Percentiles rank a stretch among this genome's conserved stretches.
Evolutionary conservation across 2,888 invertebrate species (phyloP).

Genomic region (Nomada lathburiana): DNA sequence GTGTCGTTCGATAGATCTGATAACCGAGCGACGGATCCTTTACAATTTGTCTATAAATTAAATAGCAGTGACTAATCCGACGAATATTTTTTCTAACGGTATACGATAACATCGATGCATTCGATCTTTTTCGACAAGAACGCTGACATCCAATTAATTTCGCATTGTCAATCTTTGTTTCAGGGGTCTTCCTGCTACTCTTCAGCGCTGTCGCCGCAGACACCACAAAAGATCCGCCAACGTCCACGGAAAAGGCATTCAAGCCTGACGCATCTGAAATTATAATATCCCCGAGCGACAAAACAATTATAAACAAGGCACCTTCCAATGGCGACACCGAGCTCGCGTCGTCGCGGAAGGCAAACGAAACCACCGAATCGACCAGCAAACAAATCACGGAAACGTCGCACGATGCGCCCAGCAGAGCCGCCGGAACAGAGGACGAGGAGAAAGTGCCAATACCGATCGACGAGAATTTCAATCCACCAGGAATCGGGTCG

Average conservation of each 20-base stretch:
- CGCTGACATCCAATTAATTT: neutral
- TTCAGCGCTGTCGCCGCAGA: constrained; percentile 53
- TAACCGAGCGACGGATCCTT: too few species aligned
- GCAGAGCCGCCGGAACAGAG: constrained; percentile 10
- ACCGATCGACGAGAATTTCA: constrained; percentile 9
- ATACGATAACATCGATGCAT: too few species aligned
- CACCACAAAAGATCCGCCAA: constrained; percentile 20
- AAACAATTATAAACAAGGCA: constrained; percentile 23
- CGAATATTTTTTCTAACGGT: too few species aligned
- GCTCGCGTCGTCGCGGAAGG: neutral
- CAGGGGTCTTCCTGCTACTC: constrained; percentile 70
- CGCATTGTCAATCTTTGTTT: constrained; percentile 23
- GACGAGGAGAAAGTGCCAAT: constrained; percentile 38
- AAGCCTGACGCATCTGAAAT: constrained; percentile 3
- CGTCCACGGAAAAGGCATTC: constrained; percentile 2
- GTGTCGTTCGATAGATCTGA: too few species aligned
- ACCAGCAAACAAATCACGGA: neutral
- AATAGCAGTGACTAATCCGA: too few species aligned
- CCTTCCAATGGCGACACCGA: constrained; percentile 14
- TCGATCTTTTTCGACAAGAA: too few species aligned
- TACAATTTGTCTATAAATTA: too few species aligned
- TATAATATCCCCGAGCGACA: constrained; percentile 10
- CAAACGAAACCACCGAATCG: neutral
- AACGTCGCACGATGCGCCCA: neutral
- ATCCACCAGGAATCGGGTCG: constrained; percentile 23